A percentile compares a stretch with the other conserved stretches of the same genome.
Conservation (phyloP, 1,140 invertebrate species). For the Trichonephila inaurata region DNA sequence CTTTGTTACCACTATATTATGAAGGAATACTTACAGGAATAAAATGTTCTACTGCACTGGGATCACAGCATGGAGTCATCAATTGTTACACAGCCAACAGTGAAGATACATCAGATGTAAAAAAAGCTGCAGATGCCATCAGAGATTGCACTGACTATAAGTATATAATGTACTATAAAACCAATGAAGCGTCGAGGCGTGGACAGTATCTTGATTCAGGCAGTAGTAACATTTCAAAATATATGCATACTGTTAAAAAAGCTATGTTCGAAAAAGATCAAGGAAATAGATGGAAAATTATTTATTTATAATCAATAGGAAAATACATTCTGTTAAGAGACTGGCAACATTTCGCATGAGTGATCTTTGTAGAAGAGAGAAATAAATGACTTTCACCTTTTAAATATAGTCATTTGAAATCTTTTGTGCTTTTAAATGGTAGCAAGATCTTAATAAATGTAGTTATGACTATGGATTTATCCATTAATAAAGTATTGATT, state of each 20-base stretch:
- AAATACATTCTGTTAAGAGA: too few species aligned
- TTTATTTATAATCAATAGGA: neutral
- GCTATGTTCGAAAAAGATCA: neutral
- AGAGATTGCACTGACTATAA: neutral
- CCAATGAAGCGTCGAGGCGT: neutral
- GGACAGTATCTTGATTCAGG: neutral
- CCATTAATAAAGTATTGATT: too few species aligned
- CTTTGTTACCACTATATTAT: neutral
- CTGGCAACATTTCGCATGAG: too few species aligned
- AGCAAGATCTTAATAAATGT: too few species aligned
- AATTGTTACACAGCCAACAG: neutral
- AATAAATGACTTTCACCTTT: too few species aligned
- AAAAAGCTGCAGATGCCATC: neutral
- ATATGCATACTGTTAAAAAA: neutral
- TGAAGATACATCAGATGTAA: neutral
- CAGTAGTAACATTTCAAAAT: neutral
- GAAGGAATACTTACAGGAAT: neutral
- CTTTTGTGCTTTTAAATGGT: too few species aligned
- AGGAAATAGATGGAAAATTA: neutral
- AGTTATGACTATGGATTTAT: too few species aligned
- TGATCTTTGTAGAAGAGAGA: too few species aligned
- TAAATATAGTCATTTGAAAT: too few species aligned
- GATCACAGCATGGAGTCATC: neutral
- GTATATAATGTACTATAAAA: neutral
- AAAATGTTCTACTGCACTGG: neutral